phyloP scores from a whole-genome alignment of 2,113 vertebrate genomes.

The Boulengeromyrus knoepffleri region DNA sequence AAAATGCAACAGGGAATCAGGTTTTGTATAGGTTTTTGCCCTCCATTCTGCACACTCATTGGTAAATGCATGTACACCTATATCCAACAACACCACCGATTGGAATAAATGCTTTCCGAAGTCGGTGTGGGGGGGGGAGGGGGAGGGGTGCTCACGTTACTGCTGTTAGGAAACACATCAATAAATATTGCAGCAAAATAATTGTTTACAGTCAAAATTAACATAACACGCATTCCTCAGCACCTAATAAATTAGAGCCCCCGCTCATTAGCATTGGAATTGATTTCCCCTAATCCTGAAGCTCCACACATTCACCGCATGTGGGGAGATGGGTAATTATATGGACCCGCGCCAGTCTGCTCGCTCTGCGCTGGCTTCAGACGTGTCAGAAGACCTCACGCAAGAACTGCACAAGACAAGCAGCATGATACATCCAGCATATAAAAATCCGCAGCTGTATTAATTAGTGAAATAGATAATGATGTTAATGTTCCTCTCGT shows the following conservation, averaged over 20 bases:
- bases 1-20: neutral
- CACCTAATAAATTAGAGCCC: constrained; percentile 47
- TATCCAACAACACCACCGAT: constrained; percentile 28
- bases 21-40: neutral
- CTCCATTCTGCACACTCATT: neutral
- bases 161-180: constrained; percentile 23
- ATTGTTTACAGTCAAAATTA: constrained; percentile 51
- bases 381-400: neutral
- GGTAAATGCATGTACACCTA: constrained; percentile 30
- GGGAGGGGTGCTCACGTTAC: constrained; percentile 6
- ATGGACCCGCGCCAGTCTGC: neutral
- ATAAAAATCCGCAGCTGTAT: neutral
- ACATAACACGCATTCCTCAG: constrained; percentile 45
- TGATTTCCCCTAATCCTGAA: constrained; percentile 39
- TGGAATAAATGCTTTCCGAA: constrained; percentile 26
- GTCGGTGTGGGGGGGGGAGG: neutral
- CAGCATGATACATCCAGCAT: neutral
- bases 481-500: neutral
- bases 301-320: constrained; percentile 26
- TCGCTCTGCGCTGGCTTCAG: neutral
- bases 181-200: constrained; percentile 45
- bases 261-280: constrained; percentile 50
- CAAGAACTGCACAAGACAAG: neutral
- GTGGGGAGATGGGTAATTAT: constrained; percentile 22
- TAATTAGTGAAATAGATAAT: neutral